Evolutionary conservation across 2,888 invertebrate genomes (phyloP).

Genomic region (Sminthurinus aureus): DNA sequence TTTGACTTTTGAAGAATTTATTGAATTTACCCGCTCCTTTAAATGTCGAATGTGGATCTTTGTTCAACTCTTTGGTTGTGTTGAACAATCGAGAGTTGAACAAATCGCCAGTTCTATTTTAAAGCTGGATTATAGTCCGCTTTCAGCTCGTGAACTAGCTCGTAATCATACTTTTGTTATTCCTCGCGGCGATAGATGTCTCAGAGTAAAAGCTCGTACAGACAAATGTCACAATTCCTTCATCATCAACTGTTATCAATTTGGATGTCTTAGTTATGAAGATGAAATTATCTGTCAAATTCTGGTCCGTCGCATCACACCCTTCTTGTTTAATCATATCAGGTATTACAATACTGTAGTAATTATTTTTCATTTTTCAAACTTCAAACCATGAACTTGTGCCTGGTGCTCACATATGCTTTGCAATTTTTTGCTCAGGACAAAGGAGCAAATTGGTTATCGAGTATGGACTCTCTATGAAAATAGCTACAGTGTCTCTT

Average conservation of each 20-base stretch:
- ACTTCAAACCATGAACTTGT: neutral
- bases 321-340: slow-evolving; percentile 41
- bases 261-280: slow-evolving; percentile 38
- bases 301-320: slow-evolving; percentile 37
- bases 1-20: slow-evolving; percentile 37
- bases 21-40: slow-evolving; percentile 37
- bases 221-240: slow-evolving; percentile 42
- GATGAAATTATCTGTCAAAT: slow-evolving; percentile 40
- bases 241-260: slow-evolving; percentile 49
- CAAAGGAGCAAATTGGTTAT: slow-evolving; percentile 48
- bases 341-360: slow-evolving; percentile 29
- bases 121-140: slow-evolving; percentile 1
- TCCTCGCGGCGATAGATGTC: slow-evolving; percentile 46
- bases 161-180: slow-evolving; percentile 31
- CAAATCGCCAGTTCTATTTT: slow-evolving; percentile 31
- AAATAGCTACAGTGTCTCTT: slow-evolving; percentile 37
- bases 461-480: slow-evolving; percentile 41
- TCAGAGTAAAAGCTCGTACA: slow-evolving; percentile 40
- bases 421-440: slow-evolving; percentile 25
- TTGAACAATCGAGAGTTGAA: slow-evolving; percentile 39
- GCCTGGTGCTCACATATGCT: neutral
- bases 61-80: slow-evolving; percentile 42
- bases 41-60: slow-evolving; percentile 45
- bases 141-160: slow-evolving; percentile 16
- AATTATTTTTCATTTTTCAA: neutral